Percentiles rank a stretch among this genome's conserved stretches.
Conservation (phyloP, 2,113 vertebrate species). For the Procavia capensis region DNA sequence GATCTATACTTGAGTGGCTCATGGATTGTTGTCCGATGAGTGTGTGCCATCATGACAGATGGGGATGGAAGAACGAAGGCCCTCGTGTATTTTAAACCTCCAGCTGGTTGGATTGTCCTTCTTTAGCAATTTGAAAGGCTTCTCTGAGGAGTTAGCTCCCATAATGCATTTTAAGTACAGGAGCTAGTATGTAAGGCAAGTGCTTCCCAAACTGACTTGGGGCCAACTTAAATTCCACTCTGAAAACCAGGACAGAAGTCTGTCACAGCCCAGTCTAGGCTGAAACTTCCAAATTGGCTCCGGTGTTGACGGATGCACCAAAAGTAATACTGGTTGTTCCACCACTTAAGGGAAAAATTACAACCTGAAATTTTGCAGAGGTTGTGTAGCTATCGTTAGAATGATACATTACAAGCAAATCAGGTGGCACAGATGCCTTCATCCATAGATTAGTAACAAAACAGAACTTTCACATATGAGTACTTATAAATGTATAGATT, state of each 20-base stretch:
- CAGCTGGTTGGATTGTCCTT: slow-evolving; percentile 65
- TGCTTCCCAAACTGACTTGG: not conserved
- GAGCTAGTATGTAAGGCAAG: slow-evolving; percentile 34
- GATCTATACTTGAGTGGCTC: slow-evolving; percentile 66
- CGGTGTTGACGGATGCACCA: not conserved
- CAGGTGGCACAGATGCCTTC: not conserved
- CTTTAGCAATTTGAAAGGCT: slow-evolving; percentile 65
- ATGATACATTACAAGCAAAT: not conserved
- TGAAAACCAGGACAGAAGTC: slow-evolving; percentile 29
- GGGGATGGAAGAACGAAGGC: slow-evolving; percentile 51
- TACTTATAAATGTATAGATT: not conserved
- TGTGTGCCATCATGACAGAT: slow-evolving; percentile 60
- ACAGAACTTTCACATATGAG: not conserved
- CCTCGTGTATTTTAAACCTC: slow-evolving; percentile 77
- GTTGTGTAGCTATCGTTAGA: not conserved
- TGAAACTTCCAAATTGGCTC: not conserved
- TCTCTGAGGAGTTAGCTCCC: slow-evolving; percentile 65
- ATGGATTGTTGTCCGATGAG: slow-evolving; percentile 50
- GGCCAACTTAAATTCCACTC: slow-evolving; percentile 54
- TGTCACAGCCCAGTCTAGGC: not conserved
- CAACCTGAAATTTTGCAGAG: slow-evolving; percentile 9
- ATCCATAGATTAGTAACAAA: not conserved
- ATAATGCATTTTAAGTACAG: slow-evolving; percentile 66
- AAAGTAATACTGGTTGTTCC: not conserved
- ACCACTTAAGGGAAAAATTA: slow-evolving; percentile 15